Percentiles rank a stretch among this genome's conserved stretches.
Evolutionary conservation across 2,797 vertebrate species (phyloP).

Genomic region (Pangasius djambal): DNA sequence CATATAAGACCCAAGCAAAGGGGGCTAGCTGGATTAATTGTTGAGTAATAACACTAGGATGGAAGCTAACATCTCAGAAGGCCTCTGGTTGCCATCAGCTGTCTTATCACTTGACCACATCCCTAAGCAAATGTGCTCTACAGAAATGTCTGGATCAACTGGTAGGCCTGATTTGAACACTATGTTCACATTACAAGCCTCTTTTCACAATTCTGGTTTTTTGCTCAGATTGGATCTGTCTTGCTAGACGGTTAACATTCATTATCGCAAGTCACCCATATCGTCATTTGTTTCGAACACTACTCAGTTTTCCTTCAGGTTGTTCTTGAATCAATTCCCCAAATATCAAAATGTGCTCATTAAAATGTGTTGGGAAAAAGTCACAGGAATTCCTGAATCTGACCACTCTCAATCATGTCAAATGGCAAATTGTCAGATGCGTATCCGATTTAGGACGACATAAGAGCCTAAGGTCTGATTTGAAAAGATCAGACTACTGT

Average conservation of each 20-base stretch:
- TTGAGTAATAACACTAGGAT: slow-evolving; percentile 37
- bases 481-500: background rate
- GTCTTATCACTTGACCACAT: slow-evolving; percentile 16
- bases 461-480: background rate
- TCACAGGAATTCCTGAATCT: background rate
- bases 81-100: slow-evolving; percentile 14
- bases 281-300: background rate
- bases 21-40: background rate
- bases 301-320: background rate
- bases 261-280: background rate
- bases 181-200: background rate
- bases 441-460: background rate
- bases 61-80: slow-evolving; percentile 27
- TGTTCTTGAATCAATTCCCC: background rate
- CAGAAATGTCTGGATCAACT: background rate
- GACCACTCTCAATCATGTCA: background rate
- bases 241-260: background rate
- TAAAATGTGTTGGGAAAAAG: background rate
- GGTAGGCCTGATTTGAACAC: background rate
- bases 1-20: slow-evolving; percentile 4
- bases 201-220: background rate
- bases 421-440: background rate
- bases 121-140: background rate
- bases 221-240: background rate
- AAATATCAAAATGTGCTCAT: background rate